These are phyloP conservation scores for Hesperia comma DNA, from an alignment of 2,888 invertebrate genomes.

Conservation along the genomic window DNA sequence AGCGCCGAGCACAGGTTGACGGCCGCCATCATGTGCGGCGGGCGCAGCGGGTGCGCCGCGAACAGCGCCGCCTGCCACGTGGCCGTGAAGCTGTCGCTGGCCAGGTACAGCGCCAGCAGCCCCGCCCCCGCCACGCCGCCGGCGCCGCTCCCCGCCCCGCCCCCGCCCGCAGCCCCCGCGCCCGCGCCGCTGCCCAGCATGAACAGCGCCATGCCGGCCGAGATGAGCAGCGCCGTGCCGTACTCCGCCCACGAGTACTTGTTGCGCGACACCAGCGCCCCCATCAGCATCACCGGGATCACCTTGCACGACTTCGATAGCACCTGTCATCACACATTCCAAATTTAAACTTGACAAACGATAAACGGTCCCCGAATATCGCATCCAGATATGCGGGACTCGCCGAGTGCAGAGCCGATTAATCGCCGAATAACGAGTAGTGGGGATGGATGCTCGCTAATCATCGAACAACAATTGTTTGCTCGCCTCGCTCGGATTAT, in stretches of 20 bases:
- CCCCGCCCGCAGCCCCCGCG: slow-evolving; percentile 63
- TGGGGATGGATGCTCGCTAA: no score
- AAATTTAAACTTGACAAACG: no score
- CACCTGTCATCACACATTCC: slow-evolving; percentile 78
- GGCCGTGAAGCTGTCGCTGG: slow-evolving; percentile 98
- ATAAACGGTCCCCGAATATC: no score
- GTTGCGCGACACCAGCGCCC: slow-evolving; percentile 93
- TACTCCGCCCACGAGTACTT: slow-evolving; percentile 97
- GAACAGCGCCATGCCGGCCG: slow-evolving; percentile 96
- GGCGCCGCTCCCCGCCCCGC: slow-evolving; percentile 87
- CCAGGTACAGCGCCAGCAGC: slow-evolving; percentile 94
- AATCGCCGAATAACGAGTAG: no score
- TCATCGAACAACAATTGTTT: no score
- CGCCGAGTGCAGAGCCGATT: no score
- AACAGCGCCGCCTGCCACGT: slow-evolving; percentile 99
- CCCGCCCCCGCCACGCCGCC: slow-evolving; percentile 90
- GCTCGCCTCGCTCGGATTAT: no score
- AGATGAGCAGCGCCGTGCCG: slow-evolving; percentile 93
- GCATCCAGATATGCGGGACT: no score
- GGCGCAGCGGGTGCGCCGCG: slow-evolving; percentile 82
- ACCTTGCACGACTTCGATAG: slow-evolving; percentile 99
- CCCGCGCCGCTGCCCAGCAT: slow-evolving; percentile 91
- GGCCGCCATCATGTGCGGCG: slow-evolving; percentile 86
- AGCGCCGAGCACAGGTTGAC: slow-evolving; percentile 96
- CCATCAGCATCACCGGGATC: slow-evolving; percentile 99